Evolutionary conservation across 2,888 invertebrate genomes (phyloP).

Genomic region (Acanthacorydalis orientalis): DNA sequence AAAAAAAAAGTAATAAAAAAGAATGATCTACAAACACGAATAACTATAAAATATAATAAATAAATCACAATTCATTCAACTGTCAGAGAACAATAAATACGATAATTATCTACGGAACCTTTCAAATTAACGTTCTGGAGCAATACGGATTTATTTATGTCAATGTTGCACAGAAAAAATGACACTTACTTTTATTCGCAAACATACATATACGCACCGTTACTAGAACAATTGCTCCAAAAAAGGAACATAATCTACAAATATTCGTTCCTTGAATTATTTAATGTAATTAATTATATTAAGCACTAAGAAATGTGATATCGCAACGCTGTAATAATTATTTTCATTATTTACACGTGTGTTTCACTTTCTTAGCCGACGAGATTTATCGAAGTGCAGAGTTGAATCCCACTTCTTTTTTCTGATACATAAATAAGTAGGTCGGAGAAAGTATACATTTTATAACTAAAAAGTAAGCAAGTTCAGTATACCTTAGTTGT

Average conservation of each 20-base stretch:
- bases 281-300: not conserved
- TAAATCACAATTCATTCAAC: no score
- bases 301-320: not conserved
- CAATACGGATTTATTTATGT: no score
- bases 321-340: not conserved
- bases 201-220: no score
- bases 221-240: no score
- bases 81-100: not conserved
- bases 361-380: not conserved
- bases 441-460: constrained; percentile 5
- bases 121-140: not conserved
- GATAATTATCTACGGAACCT: not conserved
- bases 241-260: not conserved
- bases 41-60: no score
- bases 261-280: not conserved
- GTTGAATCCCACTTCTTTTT: no score
- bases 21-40: no score
- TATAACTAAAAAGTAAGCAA: constrained; percentile 3
- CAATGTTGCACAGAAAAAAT: no score
- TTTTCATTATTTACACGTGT: not conserved
- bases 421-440: not conserved
- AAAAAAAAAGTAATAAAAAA: no score
- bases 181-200: no score
- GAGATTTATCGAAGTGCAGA: no score
- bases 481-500: not conserved